These are phyloP conservation scores for Hypomesus transpacificus DNA, from an alignment of 2,113 vertebrate genomes.

Conservation along the genomic window DNA sequence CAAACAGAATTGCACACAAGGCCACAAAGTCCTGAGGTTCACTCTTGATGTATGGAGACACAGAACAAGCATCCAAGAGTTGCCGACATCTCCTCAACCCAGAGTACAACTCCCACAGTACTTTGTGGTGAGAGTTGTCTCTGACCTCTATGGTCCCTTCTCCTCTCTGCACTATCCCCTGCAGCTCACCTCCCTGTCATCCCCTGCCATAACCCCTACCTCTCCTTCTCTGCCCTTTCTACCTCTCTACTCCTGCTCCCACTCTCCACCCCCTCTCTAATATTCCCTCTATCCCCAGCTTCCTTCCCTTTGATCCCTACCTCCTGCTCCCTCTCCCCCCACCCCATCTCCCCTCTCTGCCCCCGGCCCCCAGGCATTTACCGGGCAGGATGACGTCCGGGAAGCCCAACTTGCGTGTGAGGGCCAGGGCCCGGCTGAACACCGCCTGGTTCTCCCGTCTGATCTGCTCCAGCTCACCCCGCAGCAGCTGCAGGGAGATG, in stretches of 20 bases:
- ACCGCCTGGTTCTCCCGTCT: constrained; percentile 89
- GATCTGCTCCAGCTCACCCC: constrained; percentile 94
- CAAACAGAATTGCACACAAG: constrained; percentile 45
- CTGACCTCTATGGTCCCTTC: neutral
- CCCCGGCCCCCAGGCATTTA: constrained; percentile 54
- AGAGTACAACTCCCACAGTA: neutral
- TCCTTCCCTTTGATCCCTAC: neutral
- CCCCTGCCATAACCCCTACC: constrained; percentile 24
- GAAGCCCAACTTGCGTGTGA: constrained; percentile 92
- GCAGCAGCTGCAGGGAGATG: constrained; percentile 91
- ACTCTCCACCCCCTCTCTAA: neutral
- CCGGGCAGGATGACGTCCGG: constrained; percentile 97
- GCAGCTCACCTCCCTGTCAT: too few relatives aligned
- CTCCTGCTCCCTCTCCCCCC: neutral
- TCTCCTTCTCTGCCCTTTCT: constrained; percentile 28
- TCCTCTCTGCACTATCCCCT: constrained; percentile 21
- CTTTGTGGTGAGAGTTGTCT: too few relatives aligned
- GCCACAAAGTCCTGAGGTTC: too few relatives aligned
- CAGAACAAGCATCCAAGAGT: constrained; percentile 5
- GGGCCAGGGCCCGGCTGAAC: constrained; percentile 85
- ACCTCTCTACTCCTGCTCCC: constrained; percentile 18
- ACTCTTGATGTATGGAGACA: constrained; percentile 7
- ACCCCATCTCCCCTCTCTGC: neutral
- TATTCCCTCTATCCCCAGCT: neutral
- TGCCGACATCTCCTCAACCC: neutral